Conservation (phyloP, 2,113 vertebrate species). For the Centropristis striata region DNA sequence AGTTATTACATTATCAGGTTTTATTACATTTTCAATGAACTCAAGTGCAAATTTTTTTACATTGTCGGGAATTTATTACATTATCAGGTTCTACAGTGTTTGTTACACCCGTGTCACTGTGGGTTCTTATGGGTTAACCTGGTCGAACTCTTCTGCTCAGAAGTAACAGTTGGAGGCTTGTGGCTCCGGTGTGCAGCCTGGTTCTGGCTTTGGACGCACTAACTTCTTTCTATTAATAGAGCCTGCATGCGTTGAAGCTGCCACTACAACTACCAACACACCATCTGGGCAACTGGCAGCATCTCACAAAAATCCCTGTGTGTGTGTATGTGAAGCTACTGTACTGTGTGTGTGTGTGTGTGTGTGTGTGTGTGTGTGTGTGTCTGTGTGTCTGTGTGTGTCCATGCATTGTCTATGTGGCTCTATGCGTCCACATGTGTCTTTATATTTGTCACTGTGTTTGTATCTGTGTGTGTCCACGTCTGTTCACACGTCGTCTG, state of each 20-base stretch:
- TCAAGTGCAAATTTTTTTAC: too few relatives aligned
- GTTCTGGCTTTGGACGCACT: conserved; percentile 33
- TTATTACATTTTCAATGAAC: too few relatives aligned
- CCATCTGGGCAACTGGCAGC: conserved; percentile 70
- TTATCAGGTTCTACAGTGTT: too few relatives aligned
- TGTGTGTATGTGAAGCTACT: conserved; percentile 26
- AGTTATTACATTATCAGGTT: too few relatives aligned
- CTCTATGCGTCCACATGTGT: conserved; percentile 7
- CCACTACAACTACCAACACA: conserved; percentile 36
- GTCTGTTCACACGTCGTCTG: conserved; percentile 26
- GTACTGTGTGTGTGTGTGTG: conserved; percentile 1
- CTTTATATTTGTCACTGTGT: neutral
- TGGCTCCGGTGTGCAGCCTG: conserved; percentile 10
- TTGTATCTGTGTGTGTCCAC: conserved; percentile 21
- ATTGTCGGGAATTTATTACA: too few relatives aligned
- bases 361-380: neutral
- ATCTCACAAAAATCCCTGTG: conserved; percentile 13
- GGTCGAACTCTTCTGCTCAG: conserved; percentile 1
- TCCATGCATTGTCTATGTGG: neutral
- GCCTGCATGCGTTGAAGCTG: conserved; percentile 32
- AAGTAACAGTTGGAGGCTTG: conserved; percentile 22
- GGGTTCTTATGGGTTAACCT: too few relatives aligned
- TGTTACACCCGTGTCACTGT: too few relatives aligned
- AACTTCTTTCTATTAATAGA: conserved; percentile 63
- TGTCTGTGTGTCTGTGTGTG: neutral